These are phyloP conservation scores for Sebastes umbrosus DNA, from an alignment of 2,797 vertebrate genomes.

Conservation along the genomic window DNA sequence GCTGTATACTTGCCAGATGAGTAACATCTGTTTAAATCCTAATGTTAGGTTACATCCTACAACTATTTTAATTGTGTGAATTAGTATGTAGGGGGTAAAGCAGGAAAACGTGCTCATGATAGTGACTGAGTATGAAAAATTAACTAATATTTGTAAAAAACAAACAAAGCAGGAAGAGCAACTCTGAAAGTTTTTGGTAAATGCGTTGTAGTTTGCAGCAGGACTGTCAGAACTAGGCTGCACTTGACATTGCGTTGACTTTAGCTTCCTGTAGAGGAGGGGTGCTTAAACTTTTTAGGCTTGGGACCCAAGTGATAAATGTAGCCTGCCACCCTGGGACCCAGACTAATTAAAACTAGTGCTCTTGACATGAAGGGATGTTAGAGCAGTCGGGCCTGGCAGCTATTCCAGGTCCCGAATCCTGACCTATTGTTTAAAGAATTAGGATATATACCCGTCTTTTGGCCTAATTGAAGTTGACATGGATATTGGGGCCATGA, in stretches of 20 bases:
- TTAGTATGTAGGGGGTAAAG: not conserved
- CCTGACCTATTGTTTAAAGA: conserved; percentile 40
- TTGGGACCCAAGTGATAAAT: conserved; percentile 59
- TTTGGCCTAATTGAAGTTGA: conserved; percentile 45
- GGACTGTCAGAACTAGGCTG: conserved; percentile 10
- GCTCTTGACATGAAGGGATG: conserved; percentile 56
- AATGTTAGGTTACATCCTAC: not conserved
- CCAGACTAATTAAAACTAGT: conserved; percentile 67
- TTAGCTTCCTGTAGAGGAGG: conserved; percentile 24
- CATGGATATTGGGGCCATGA: conserved; percentile 4
- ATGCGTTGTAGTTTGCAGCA: not conserved
- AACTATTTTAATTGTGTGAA: not conserved
- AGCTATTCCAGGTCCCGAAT: conserved; percentile 62
- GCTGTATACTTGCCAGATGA: not conserved
- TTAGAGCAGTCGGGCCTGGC: conserved; percentile 41
- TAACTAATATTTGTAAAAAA: not conserved
- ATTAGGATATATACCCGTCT: conserved; percentile 18
- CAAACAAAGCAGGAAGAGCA: not conserved
- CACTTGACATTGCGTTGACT: conserved; percentile 52
- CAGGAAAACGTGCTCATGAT: not conserved
- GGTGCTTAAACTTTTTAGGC: conserved; percentile 39
- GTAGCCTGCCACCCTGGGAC: conserved; percentile 60
- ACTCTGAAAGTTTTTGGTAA: not conserved
- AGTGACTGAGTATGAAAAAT: not conserved
- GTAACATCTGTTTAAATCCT: not conserved